Base-by-base conservation (phyloP, 2,888 invertebrate genomes). In the Diaperis boleti region DNA sequence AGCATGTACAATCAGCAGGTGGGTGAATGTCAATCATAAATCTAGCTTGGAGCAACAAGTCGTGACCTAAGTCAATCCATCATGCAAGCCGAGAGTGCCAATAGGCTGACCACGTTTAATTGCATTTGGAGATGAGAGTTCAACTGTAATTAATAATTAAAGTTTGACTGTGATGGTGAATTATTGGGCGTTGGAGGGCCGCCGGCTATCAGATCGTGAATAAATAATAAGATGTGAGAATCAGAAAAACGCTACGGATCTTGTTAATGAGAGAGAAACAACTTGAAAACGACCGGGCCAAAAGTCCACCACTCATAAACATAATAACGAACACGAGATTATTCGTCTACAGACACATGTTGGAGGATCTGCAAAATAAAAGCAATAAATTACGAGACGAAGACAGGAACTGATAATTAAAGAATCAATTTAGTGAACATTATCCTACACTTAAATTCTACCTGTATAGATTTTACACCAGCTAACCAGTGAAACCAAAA, bases 101-200 rank as follows among this genome's bases (percentile, higher is more conserved):
- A 72, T 72, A 69, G 65, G 59, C 68, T 59, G 68, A 65, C 65
- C 65, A 70, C 67, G 66, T 74, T 77, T 76, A 77, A 76, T 76
- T 76, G 72, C 74, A 73, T 74, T 74, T 74, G 72, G 71, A 73
- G 73, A 74, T 72, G 72, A 72, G 72, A 73, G 73, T 74, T 74
- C 70, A 71, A 64, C 72, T 68, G 72, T 76, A 76, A 76, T 77
- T 77, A 77, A 76, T 75, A 76, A 76, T 76, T 76, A 75, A 74
- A 72, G 72, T 66, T 64, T 68, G 65, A 59, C 66, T 61, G 65
- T 67, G 64, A 62, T 62, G 68, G 73, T 74, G 73, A 74, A 74
- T 76, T 74, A 76, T 76, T 73, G 73, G 68, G 69, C 68, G 71
- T 72, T 73, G 49, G 39, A 59, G 14, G 35, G 41, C 59, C 49